Percentiles rank a stretch among this genome's conserved stretches.
Conservation (phyloP, 2,888 invertebrate genomes). For the Vannuccia rotundouncinata region DNA sequence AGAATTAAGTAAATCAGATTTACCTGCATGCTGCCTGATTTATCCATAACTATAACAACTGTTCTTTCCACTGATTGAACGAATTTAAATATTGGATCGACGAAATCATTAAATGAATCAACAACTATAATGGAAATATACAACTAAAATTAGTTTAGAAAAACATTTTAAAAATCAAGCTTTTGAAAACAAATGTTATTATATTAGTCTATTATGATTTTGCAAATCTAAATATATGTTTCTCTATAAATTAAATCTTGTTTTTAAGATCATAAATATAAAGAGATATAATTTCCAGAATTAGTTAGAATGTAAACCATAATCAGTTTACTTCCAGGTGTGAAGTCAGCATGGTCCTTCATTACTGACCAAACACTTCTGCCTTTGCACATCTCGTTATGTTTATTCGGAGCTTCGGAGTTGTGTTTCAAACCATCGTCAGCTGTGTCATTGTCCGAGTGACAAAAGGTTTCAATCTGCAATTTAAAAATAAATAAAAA, state of each 20-base stretch:
- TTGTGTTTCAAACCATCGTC: slow-evolving; percentile 58
- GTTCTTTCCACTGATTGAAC: slow-evolving; percentile 36
- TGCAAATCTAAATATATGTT: neutral
- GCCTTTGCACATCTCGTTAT: slow-evolving; percentile 63
- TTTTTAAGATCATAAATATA: neutral
- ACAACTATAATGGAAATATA: too few relatives aligned
- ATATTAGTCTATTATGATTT: too few relatives aligned
- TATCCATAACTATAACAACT: slow-evolving; percentile 44
- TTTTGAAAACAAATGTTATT: too few relatives aligned
- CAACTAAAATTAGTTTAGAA: too few relatives aligned
- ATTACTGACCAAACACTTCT: slow-evolving; percentile 62
- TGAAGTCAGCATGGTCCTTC: slow-evolving; percentile 48
- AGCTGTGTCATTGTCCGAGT: slow-evolving; percentile 50
- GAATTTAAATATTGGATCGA: neutral
- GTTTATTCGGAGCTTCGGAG: slow-evolving; percentile 64
- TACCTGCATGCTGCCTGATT: slow-evolving; percentile 42
- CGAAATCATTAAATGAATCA: neutral
- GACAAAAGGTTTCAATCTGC: slow-evolving; percentile 62
- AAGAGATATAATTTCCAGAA: neutral
- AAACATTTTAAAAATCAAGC: too few relatives aligned
- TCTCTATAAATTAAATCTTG: neutral
- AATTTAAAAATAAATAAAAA: slow-evolving; percentile 25
- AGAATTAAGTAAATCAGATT: too few relatives aligned
- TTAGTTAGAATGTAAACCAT: too few relatives aligned
- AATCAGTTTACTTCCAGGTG: too few relatives aligned